Conservation (phyloP, 2,797 vertebrate species). For the Margarornis squamiger region DNA sequence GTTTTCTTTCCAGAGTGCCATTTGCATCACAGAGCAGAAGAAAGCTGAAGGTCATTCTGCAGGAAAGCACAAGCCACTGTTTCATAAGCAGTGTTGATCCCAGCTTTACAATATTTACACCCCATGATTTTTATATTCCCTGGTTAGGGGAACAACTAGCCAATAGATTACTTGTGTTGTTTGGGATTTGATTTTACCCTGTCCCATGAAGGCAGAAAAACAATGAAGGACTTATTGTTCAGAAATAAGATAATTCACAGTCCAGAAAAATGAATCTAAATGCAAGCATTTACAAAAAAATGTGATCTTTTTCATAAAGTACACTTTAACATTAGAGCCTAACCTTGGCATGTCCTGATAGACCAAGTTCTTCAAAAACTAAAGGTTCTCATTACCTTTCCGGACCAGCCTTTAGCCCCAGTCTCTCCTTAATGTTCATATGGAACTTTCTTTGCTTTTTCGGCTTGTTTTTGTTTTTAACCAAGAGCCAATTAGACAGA, state of each 20-base stretch:
- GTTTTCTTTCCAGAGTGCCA: background rate
- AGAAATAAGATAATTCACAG: background rate
- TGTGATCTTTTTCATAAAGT: background rate
- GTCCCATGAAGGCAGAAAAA: background rate
- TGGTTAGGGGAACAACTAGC: background rate
- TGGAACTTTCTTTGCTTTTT: background rate
- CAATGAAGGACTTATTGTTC: background rate
- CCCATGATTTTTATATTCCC: background rate
- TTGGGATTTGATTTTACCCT: background rate
- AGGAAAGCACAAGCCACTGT: background rate
- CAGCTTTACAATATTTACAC: background rate
- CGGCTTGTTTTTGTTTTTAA: slow-evolving; percentile 51
- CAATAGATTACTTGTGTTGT: background rate
- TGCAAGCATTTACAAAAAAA: slow-evolving; percentile 2
- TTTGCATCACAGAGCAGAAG: background rate
- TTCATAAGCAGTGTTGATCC: background rate
- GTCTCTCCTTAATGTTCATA: background rate
- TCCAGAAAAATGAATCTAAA: background rate
- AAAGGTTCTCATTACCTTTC: slow-evolving; percentile 33
- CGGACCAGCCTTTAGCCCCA: background rate
- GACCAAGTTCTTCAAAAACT: slow-evolving; percentile 11
- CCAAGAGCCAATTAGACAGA: slow-evolving; percentile 75
- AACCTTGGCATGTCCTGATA: background rate
- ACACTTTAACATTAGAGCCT: background rate
- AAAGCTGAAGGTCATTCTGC: background rate